phyloP scores from a whole-genome alignment of 2,113 vertebrate genomes.

The Acanthochromis polyacanthus region DNA sequence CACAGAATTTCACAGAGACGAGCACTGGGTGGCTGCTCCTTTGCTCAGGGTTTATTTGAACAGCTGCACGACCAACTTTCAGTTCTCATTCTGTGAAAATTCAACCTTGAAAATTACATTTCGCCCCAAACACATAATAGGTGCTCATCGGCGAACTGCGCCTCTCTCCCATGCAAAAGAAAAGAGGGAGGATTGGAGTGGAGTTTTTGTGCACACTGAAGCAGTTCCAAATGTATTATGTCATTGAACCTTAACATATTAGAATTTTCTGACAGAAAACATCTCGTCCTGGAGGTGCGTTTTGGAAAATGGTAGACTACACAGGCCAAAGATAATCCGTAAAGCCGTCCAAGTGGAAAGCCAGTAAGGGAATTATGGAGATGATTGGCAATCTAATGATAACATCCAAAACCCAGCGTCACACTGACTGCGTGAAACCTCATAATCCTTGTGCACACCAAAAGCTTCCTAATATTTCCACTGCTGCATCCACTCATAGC shows the following conservation, averaged over 20 bases:
- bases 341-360: conserved; percentile 61
- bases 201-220: conserved; percentile 20
- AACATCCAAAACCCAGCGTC: conserved; percentile 58
- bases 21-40: conserved; percentile 32
- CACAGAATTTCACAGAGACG: conserved; percentile 11
- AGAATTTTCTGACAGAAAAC: conserved; percentile 51
- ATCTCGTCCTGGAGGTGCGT: conserved; percentile 32
- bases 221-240: conserved; percentile 20
- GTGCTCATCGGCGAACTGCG: conserved; percentile 12
- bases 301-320: conserved; percentile 45
- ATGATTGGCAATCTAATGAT: conserved; percentile 63
- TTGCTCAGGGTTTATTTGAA: conserved; percentile 60
- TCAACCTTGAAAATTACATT: conserved; percentile 22
- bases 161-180: background rate
- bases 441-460: conserved; percentile 7
- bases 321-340: conserved; percentile 49
- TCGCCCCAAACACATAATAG: conserved; percentile 15
- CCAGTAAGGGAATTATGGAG: conserved; percentile 50
- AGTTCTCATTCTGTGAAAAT: conserved; percentile 42
- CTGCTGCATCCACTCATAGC: conserved; percentile 24
- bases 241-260: conserved; percentile 34
- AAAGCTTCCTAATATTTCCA: conserved; percentile 21
- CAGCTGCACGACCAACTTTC: conserved; percentile 54
- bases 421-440: conserved; percentile 34
- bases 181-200: background rate